Evolutionary conservation across 1,140 invertebrate genomes (phyloP).

Genomic region (Eciton burchellii): DNA sequence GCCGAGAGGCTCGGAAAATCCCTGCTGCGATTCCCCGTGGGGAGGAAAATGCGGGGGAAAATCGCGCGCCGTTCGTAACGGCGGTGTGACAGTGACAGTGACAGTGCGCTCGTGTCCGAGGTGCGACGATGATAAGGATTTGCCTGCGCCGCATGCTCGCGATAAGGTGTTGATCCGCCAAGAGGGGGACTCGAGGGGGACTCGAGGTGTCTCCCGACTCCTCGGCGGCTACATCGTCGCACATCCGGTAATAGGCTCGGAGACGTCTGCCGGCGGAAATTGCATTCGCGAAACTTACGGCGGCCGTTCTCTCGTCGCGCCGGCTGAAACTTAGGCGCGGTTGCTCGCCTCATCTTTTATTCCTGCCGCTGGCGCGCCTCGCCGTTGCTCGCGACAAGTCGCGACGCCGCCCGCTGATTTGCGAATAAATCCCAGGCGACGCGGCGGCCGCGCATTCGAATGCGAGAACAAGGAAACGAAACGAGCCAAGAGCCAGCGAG

Average conservation of each 20-base stretch:
- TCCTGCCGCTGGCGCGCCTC: too few species aligned
- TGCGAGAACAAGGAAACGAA: background rate
- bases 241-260: background rate
- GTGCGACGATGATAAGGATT: constrained; percentile 37
- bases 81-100: constrained; percentile 35
- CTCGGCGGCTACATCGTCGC: background rate
- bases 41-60: constrained; percentile 5
- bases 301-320: background rate
- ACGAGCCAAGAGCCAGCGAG: too few species aligned
- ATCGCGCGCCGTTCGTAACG: constrained; percentile 15
- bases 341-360: constrained; percentile 18
- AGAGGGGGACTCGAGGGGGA: background rate
- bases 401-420: constrained; percentile 15
- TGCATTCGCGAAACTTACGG: constrained; percentile 8
- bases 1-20: constrained; percentile 12
- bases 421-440: constrained; percentile 26
- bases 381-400: background rate
- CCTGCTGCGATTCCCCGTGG: background rate
- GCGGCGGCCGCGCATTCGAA: background rate
- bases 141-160: background rate
- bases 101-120: constrained; percentile 28
- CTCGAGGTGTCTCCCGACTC: background rate
- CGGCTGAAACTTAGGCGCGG: background rate
- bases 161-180: constrained; percentile 28
- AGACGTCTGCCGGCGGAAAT: background rate